A percentile compares a stretch with the other conserved stretches of the same genome.
These are phyloP conservation scores for Darevskia mixta DNA, from an alignment of 2,797 vertebrate genomes.

Conservation along the genomic window DNA sequence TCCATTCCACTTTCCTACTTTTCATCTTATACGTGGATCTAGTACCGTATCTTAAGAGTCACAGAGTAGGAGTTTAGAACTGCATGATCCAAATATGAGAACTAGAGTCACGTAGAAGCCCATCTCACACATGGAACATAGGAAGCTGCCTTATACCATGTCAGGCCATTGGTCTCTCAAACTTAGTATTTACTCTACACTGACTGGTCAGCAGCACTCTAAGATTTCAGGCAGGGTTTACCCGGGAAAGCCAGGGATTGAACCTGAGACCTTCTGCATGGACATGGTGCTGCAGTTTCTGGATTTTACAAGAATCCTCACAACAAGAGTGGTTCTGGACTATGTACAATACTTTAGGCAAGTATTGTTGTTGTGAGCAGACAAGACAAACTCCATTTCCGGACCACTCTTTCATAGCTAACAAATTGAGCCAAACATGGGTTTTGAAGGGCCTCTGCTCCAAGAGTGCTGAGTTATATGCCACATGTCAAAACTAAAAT, in stretches of 20 bases:
- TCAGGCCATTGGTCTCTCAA: too few relatives aligned
- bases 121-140: too few relatives aligned
- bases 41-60: not conserved
- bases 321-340: not conserved
- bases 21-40: not conserved
- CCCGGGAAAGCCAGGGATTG: too few relatives aligned
- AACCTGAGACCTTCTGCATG: too few relatives aligned
- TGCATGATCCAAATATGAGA: not conserved
- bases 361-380: not conserved
- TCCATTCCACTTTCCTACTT: not conserved
- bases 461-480: not conserved
- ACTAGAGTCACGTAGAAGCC: not conserved
- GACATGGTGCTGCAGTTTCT: not conserved
- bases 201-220: too few relatives aligned
- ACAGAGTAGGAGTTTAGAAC: not conserved
- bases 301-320: not conserved
- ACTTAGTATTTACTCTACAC: too few relatives aligned
- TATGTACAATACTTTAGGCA: not conserved
- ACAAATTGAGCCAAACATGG: not conserved
- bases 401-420: not conserved
- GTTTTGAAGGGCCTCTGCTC: not conserved
- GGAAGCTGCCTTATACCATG: too few relatives aligned
- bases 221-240: too few relatives aligned
- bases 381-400: not conserved
- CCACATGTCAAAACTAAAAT: conserved; percentile 6